Evolutionary conservation across 2,113 vertebrate species (phyloP), one percentile per base, ranked within the genome.

Genomic region (Semicossyphus pulcher): DNA sequence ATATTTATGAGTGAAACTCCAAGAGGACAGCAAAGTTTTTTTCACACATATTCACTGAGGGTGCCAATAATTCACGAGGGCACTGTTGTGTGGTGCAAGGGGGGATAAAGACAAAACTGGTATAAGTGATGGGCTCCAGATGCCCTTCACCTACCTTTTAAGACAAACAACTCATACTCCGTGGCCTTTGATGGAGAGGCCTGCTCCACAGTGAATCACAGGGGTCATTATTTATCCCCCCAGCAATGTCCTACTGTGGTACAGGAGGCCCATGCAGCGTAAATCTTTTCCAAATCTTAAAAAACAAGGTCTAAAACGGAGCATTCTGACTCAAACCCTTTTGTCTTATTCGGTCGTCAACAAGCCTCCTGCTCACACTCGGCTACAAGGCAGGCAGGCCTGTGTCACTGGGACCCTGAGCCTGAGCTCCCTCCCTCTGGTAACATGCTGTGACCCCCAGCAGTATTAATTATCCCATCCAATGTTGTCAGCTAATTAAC

Each of bases 401-500:
- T 68, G 57, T 68, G 53, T 87, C 74, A 57, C 21, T 10, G 48
- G 58, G 81, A 75, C 54, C 52, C 56, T 71, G 64, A 67, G 75
- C 69, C 66, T 23, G 37, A 66, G 54, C 49, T 32, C 34, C 41
- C 61, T 44, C 20, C 29, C 58, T 52, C 16, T 32, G 64, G 68
- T 54, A 64, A 41, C 89, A 76, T 68, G 78, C 80, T 76, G 75
- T 59, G 88, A 83, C 85, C 84, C 81, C 52, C 84, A 56, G 83
- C 81, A 85, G 76, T 85, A 93, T 94, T 93, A 89, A 93, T 95
- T 92, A 93, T 92, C 86, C 82, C 81, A 78, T 90, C 83, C 88
- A 90, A 83, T 88, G 86, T 78, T 88, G 87, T 91, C 81, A 76
- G 88, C 87, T 93, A 93, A 95, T 93, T 93, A 94, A 93, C 83